Base-by-base conservation (phyloP, 2,888 invertebrate genomes). In the Eulithis prunata region DNA sequence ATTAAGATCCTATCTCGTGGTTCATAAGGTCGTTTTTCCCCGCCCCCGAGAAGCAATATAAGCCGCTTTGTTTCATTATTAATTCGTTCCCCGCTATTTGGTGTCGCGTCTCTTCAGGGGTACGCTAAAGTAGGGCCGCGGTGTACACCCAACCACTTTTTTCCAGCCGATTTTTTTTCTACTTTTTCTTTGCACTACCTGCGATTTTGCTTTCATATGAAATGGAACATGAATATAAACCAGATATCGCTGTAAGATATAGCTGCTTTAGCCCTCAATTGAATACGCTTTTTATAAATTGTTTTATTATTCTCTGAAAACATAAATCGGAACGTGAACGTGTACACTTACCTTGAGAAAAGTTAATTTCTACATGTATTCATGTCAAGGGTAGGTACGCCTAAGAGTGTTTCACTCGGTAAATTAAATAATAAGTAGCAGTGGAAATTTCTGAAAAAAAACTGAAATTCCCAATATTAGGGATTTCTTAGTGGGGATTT, bases 51-150 rank as follows among this genome's bases (percentile, higher is more conserved):
- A 62, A 69, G 77, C 80, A 78, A 83, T 84, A 88, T 90, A 89
- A 83, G 87, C 80, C 82, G 78, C 85, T 90, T 91, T 89, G 88
- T 89, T 84, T 83, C 81, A 85, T 88, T 87, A 88, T 88, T 87
- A 90, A 89, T 88, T 89, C 86, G 85, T 85, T 87, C 89, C 85
- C 86, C 83, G 86, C 88, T 90, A 86, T 91, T 92, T 90, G 90
- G 89, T 90, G 91, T 89, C 89, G 87, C 86, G 83, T 83, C 91
- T 87, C 89, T 89, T 84, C 84, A 86, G 83, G 54, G 82, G 85
- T 82, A 85, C 82, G 78, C 81, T 83, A 80, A 84, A 88, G 88
- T 85, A 88, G 86, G 80, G 80, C 77, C 79, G 85, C 81, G 84
- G 82, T 83, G 82, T 82, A 81, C 81, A 78, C 78, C 83, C 79